Evolutionary conservation across 2,797 vertebrate species (phyloP), one percentile per base, ranked within the genome.

Genomic region (Aphelocoma californica): DNA sequence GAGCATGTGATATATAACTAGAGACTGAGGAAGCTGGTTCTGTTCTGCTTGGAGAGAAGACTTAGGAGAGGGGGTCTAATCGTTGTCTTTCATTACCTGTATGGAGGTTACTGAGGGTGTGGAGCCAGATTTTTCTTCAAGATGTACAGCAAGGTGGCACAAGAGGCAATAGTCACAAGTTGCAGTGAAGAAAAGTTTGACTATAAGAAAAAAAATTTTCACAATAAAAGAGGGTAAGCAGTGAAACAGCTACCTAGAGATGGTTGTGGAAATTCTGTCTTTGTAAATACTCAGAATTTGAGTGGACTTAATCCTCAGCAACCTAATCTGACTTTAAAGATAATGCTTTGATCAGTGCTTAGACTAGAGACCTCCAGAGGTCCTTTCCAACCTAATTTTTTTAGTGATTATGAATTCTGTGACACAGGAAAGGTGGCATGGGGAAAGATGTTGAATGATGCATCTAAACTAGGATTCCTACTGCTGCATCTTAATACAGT

Each of bases 91-190:
- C 1, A 0, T 67, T 56, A 62, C 44, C 45, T 70, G 0, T 40
- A 3, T 79, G 53, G 57, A 71, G 17, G 31, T 66, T 88, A 56
- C 2, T 5, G 31, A 67, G n/a, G 36, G 9, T 0, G 0, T 42
- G 34, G 54, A 79, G 58, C 36, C 42, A 69, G 31, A 20, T 77
- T 72, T 81, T 69, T 81, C 47, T 66, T 75, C 9, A 45, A 26
- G 42, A 44, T 42, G 18, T 11, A 16, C 19, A 45, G 11, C 60
- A 77, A 34, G 71, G 51, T 3, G 32, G 31, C 14, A 31, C 14
- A 31, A 70, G n/a, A 91, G 18, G 48, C 28, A 75, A 9, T 66
- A 71, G 48, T n/a, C 2, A 1, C 36, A 60, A 85, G 31, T 60
- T 79, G 50, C 19, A 78, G 45, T 5, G 14, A 84, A 71, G 15